Conservation (phyloP, 37 sponge, comb jelly and placozoan genomes). For the Bolinopsis microptera region DNA sequence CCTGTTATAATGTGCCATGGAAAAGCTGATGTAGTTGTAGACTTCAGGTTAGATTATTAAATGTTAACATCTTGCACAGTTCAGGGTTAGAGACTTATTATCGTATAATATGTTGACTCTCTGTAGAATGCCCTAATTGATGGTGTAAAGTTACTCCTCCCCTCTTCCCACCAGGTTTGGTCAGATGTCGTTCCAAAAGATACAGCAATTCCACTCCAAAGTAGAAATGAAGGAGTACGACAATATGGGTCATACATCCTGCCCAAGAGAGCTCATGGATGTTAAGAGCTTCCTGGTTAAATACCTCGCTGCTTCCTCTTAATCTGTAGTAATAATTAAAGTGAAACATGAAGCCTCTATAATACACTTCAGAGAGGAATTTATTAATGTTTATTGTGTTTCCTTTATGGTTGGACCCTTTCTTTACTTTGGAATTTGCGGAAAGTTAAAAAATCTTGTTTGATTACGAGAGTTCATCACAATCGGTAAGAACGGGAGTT, state of each 20-base stretch:
- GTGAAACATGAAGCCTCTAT: too few relatives aligned
- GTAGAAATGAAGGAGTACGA: not conserved
- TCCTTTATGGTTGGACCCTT: too few relatives aligned
- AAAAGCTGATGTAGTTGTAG: not conserved
- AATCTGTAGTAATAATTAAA: too few relatives aligned
- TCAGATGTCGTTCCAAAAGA: not conserved
- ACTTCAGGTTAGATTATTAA: not conserved
- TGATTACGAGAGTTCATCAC: too few relatives aligned
- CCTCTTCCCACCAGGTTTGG: conserved; percentile 26
- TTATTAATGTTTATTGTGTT: too few relatives aligned
- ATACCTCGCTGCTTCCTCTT: not conserved
- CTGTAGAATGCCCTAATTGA: too few relatives aligned
- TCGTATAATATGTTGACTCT: too few relatives aligned
- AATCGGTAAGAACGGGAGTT: too few relatives aligned
- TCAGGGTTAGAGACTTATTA: not conserved
- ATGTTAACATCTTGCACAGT: not conserved
- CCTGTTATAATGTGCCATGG: conserved; percentile 31
- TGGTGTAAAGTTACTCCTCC: too few relatives aligned
- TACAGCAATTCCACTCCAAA: not conserved
- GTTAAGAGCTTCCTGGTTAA: not conserved
- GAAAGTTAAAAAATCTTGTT: too few relatives aligned
- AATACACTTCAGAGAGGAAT: too few relatives aligned
- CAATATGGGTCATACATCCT: not conserved
- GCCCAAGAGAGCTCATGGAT: conserved; percentile 10
- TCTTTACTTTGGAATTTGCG: too few relatives aligned